Conservation (phyloP, 2,888 invertebrate genomes). For the Sericinus montela region DNA sequence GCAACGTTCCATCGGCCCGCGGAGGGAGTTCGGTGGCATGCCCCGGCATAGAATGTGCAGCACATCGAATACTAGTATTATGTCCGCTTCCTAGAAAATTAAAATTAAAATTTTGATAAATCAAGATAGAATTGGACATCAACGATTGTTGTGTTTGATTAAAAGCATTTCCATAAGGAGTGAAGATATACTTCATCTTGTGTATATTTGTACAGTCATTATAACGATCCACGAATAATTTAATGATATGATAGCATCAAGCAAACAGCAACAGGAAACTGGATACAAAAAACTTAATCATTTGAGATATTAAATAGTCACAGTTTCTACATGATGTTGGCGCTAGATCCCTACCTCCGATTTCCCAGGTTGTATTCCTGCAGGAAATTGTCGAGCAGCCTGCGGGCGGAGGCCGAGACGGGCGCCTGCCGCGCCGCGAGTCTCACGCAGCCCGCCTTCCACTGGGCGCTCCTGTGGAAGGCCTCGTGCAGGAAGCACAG, state of each 20-base stretch:
- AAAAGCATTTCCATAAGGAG: no score
- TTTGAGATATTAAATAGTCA: no score
- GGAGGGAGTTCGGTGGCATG: slow-evolving; percentile 76
- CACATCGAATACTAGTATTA: slow-evolving; percentile 65
- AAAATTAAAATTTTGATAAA: neutral
- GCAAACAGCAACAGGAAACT: no score
- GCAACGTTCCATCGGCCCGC: slow-evolving; percentile 73
- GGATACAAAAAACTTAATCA: no score
- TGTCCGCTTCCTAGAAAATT: slow-evolving; percentile 64
- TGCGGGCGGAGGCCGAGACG: slow-evolving; percentile 81
- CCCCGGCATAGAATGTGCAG: slow-evolving; percentile 77
- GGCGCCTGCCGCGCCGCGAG: slow-evolving; percentile 82
- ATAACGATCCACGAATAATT: no score
- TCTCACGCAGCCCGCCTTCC: slow-evolving; percentile 72
- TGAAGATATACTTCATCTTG: no score
- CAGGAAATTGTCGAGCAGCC: slow-evolving; percentile 82
- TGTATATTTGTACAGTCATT: no score
- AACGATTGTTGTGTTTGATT: no score
- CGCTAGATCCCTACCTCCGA: slow-evolving; percentile 25
- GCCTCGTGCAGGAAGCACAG: slow-evolving; percentile 82
- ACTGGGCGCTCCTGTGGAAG: slow-evolving; percentile 68
- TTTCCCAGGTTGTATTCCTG: slow-evolving; percentile 56
- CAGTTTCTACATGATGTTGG: no score
- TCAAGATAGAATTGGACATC: no score
- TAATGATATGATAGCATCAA: no score